Base-by-base conservation (phyloP, 2,888 invertebrate species). In the Argyresthia albistria region DNA sequence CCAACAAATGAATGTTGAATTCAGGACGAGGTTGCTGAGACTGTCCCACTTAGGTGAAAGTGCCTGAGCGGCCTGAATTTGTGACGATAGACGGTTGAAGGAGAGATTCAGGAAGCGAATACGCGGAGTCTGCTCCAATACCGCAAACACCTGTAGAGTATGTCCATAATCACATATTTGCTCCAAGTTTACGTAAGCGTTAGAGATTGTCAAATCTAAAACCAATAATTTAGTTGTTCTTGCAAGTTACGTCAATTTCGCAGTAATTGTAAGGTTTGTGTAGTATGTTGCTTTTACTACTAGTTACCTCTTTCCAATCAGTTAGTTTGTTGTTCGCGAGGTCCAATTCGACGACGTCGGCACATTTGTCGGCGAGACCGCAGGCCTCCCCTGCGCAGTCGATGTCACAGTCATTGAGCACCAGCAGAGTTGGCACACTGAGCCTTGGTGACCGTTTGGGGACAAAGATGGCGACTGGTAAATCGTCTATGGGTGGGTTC, bases 41-140 rank as follows among this genome's bases (percentile, higher is more conserved):
- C 90, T 90, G 66, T 89, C 88, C 90, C 89, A 90, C 54, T 73
- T 70, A 1, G 83, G 86, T 46, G 73, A 72, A 9, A 86, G 68
- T 1, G 83, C 75, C 55, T 87, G 88, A 36, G 90, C 89, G 8
- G 89, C 86, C 58, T 90, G 89, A 25, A 95, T 82, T 51, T 93
- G 92, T 52, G 92, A 92, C 39, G 92, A 91, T 43, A 96, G 86
- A 58, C 92, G 91, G 78, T 98, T 98, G 80, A 96, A 96, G 75
- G 97, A 97, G 61, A 98, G 80, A 76, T 98, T 98, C 50, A 97
- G 91, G 78, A 97, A 97, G 68, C 95, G 93, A 57, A 98, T 92
- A 61, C 93, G 91, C 35, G 97, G 97, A 90, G 97, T 95, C 71
- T 95, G 93, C 69, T 93, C 91, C 57, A 98, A 79, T 66, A 98